phyloP scores from a whole-genome alignment of 1,140 invertebrate genomes.

The Papilio aristodemus region DNA sequence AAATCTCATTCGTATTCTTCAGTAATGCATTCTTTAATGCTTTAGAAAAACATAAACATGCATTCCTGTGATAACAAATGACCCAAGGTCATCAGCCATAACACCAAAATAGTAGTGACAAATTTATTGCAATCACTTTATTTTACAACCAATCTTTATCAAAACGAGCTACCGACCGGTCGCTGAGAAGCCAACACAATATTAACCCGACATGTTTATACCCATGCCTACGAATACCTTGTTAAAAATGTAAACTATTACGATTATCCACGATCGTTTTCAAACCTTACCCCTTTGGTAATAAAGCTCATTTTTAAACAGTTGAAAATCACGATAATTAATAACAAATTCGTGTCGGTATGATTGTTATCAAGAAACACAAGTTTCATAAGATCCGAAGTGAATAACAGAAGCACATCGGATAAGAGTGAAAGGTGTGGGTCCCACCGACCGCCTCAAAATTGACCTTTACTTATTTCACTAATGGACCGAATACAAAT shows the following conservation, averaged over 20 bases:
- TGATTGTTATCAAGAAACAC: conserved; percentile 27
- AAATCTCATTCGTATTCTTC: not conserved
- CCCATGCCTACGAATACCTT: conserved; percentile 7
- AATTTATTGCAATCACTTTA: conserved; percentile 28
- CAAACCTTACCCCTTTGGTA: not conserved
- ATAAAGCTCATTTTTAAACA: conserved; percentile 1
- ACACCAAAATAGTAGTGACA: conserved; percentile 3
- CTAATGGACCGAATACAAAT: conserved; percentile 41
- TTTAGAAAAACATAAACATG: not conserved
- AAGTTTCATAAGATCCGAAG: conserved; percentile 25
- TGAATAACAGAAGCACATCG: conserved; percentile 49
- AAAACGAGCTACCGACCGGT: conserved; percentile 26
- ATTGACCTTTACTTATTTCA: conserved; percentile 59
- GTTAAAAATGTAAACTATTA: conserved; percentile 22
- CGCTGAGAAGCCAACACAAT: conserved; percentile 11
- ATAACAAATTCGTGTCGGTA: conserved; percentile 28
- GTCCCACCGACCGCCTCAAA: conserved; percentile 40
- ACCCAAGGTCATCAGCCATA: not conserved
- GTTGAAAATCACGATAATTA: not conserved
- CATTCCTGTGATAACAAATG: not conserved
- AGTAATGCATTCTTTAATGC: not conserved
- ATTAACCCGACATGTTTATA: conserved; percentile 10
- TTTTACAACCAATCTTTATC: conserved; percentile 11
- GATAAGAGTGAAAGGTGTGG: conserved; percentile 45
- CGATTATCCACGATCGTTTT: not conserved